Base-by-base conservation (phyloP, 2,797 vertebrate genomes). In the Poecilia velifera region DNA sequence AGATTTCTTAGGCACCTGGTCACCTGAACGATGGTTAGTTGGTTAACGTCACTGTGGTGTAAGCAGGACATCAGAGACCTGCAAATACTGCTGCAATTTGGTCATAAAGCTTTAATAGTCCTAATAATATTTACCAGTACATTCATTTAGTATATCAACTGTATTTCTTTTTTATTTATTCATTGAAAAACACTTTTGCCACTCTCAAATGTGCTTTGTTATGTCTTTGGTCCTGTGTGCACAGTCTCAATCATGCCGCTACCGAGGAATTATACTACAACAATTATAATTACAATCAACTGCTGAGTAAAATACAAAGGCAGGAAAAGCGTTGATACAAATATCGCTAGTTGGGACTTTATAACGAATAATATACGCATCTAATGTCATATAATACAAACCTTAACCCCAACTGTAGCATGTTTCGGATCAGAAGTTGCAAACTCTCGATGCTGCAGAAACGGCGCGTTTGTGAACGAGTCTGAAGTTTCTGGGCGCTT, bases 141-240 rank as follows among this genome's bases (percentile, higher is more conserved):
- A 76, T 83, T 72, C 75, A 82, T 46, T 31, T 5, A 66, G 6
- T 70, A 22, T 72, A 55, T 18, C 1, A 20, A 73, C 1, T 2
- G 0, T 8, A 1, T 34, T 34, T 64, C 22, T n/a, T 34, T 28
- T n/a, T 34, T 14, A 2, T 59, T 28, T 4, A 53, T 80, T 62
- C 39, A 70, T 62, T 31, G 49, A 74, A 53, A 76, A 66, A 46
- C 43, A 28, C 25, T 10, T 41, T 62, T 74, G 57, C 12, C 13
- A 62, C 77, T 78, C 31, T 75, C 77, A 18, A 47, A 25, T 72
- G 31, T 57, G 74, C 72, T 84, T 87, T 78, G 68, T 82, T 76
- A 16, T 16, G 66, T 93, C 92, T 95, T 96, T 95, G 95, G 94
- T 95, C 91, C 91, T 89, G 92, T 85, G 89, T 83, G 77, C 79